Evolutionary conservation across 2,888 invertebrate genomes (phyloP).

Genomic region (Drosophila eohydei): DNA sequence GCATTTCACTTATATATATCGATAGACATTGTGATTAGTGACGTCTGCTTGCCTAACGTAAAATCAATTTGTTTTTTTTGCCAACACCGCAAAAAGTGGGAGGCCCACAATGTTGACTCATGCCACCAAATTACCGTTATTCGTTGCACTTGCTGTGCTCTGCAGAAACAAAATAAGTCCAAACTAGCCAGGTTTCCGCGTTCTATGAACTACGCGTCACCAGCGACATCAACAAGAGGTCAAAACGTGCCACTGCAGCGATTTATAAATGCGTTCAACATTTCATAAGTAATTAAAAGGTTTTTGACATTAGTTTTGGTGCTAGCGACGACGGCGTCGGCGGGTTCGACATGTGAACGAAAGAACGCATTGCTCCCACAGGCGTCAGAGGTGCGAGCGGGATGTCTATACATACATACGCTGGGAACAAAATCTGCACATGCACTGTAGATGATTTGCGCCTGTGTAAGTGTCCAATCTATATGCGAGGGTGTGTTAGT

Average conservation of each 20-base stretch:
- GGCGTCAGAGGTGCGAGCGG: constrained; percentile 43
- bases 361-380: constrained; percentile 26
- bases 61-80: constrained; percentile 19
- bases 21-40: background rate
- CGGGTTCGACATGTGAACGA: constrained; percentile 24
- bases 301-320: constrained; percentile 72
- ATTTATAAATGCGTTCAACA: constrained; percentile 46
- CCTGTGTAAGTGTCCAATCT: constrained; percentile 41
- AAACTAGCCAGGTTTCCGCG: constrained; percentile 67
- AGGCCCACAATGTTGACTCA: constrained; percentile 55
- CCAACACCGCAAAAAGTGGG: constrained; percentile 32
- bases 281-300: constrained; percentile 63
- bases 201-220: constrained; percentile 68
- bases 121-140: constrained; percentile 40
- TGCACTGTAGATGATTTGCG: constrained; percentile 23
- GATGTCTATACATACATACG: constrained; percentile 45
- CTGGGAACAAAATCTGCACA: constrained; percentile 56
- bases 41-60: background rate
- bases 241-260: constrained; percentile 68
- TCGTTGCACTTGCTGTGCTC: constrained; percentile 46
- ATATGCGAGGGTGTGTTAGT: constrained; percentile 1
- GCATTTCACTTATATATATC: constrained; percentile 1
- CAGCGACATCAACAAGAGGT: constrained; percentile 50
- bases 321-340: constrained; percentile 5
- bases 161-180: constrained; percentile 23